Base-by-base conservation (phyloP, 2,113 vertebrate genomes). In the Cavia aperea region DNA sequence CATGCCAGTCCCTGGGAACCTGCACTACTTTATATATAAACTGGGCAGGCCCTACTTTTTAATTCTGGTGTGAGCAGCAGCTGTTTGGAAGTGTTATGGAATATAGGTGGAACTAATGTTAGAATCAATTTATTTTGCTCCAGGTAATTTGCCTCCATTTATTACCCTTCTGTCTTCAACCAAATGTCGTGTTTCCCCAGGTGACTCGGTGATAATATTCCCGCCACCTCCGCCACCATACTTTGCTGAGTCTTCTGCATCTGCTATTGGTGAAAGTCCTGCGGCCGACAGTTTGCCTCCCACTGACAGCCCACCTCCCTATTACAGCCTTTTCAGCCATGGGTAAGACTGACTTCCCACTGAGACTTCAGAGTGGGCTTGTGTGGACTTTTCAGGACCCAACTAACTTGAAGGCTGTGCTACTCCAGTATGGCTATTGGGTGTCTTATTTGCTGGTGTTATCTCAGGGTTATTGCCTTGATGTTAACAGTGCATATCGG, bases 171-270 rank as follows among this genome's bases (percentile, higher is more conserved):
- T 65, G 13, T 93, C 46, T 75, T 94, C 43, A 83, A 60, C 26
- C 51, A 56, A 56, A 7, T 7, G 2, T 81, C 91, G 54, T 95
- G 85, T 95, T 86, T 95, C 86, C 39, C 16, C 95, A 98, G 98
- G 98, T 96, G 98, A 98, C 90, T 95, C 97, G 18, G 97, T 98
- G 89, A 96, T 98, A 88, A 91, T 98, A 60, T 98, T 98, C 66
- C 98, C 98, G 12, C 97, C 98, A 6, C 98, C 98, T 10, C 98
- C 98, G 46, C 98, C 98, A 54, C 97, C 98, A 49, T 98, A 98
- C 97, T 98, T 98, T 96, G 93, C 96, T 1, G 97, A 97, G 9
- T 81, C 97, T 90, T 54, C 96, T 12, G 93, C 96, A 81, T 94
- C 96, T 60, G 11, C 78, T 1, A 36, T 91, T 51, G 91, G 95